Base-by-base conservation (phyloP, 2,797 vertebrate genomes). In the Borostomias antarcticus region DNA sequence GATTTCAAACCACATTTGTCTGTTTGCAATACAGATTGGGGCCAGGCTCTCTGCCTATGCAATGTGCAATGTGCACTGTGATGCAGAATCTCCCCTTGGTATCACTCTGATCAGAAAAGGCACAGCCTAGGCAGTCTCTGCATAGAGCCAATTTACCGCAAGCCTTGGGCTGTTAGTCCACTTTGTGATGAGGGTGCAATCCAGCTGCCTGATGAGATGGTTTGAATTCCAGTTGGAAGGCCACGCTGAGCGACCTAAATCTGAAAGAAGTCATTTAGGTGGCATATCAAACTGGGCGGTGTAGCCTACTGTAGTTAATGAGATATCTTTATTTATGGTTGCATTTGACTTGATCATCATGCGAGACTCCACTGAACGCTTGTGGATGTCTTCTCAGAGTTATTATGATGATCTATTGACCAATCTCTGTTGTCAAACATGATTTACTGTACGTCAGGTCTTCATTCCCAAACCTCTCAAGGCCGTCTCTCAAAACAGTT, bases 301-400 rank as follows among this genome's bases (percentile, higher is more conserved):
- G 35, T 15, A 45, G 40, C n/a, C 2, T 11, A 29, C 30, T n/a
- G 29, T 33, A 32, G 25, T 40, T 15, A 1, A 26, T n/a, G 33
- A 11, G 33, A 15, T 23, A 28, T 2, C 13, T 29, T 45, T 29
- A 25, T 3, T 30, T 51, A 8, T 26, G 15, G 25, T 60, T 59
- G 23, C 25, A 26, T 28, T 59, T 33, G 43, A 50, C 43, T 47
- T 48, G 45, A 48, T 50, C n/a, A 32, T 62, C 30, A 51, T 62
- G 40, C 9, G 30, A 37, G 3, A 58, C 33, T 58, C 56, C 32
- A 35, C 9, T 37, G 32, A 33, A 32, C 17, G 19, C 30, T 58
- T 26, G 2, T 23, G 37, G n/a, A 58, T 37, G 19, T 58, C 57
- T n/a, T n/a, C 33, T 37, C 11, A 23, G 2, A 30, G 11, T 48